phyloP scores from a whole-genome alignment of 30 jellyfish, hydroid and myxozoan species.

The Pelagia noctiluca region DNA sequence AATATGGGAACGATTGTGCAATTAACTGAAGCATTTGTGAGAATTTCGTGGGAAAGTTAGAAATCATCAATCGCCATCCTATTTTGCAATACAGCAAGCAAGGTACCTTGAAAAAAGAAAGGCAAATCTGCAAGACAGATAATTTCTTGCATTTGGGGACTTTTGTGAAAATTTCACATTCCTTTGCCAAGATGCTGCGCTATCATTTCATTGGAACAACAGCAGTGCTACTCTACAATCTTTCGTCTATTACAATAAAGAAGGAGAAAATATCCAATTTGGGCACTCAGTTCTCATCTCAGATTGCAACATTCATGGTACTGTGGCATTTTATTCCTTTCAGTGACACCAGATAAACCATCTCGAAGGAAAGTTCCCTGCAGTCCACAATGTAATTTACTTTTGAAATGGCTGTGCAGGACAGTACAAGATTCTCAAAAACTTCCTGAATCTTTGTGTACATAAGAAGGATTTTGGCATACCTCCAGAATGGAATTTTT shows the following conservation, averaged over 20 bases:
- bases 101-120: too few species aligned
- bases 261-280: too few species aligned
- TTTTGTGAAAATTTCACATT: slow-evolving; percentile 53
- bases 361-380: not conserved
- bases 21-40: slow-evolving; percentile 40
- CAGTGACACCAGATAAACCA: not conserved
- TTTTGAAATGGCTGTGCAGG: too few species aligned
- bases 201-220: too few species aligned
- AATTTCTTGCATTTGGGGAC: slow-evolving; percentile 37
- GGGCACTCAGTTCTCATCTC: too few species aligned
- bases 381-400: slow-evolving; percentile 41
- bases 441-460: slow-evolving; percentile 29
- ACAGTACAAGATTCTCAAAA: slow-evolving; percentile 27
- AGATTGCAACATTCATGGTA: too few species aligned
- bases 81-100: slow-evolving; percentile 59
- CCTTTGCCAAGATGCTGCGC: too few species aligned
- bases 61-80: slow-evolving; percentile 21
- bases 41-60: not conserved
- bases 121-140: too few species aligned
- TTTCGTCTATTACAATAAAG: slow-evolving; percentile 34
- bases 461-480: slow-evolving; percentile 65
- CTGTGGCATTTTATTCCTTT: slow-evolving; percentile 20
- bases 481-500: slow-evolving; percentile 68
- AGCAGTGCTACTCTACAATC: slow-evolving; percentile 69
- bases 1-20: slow-evolving; percentile 35